Evolutionary conservation across 2,888 invertebrate species (phyloP).

Genomic region (Metallyticus violacea): DNA sequence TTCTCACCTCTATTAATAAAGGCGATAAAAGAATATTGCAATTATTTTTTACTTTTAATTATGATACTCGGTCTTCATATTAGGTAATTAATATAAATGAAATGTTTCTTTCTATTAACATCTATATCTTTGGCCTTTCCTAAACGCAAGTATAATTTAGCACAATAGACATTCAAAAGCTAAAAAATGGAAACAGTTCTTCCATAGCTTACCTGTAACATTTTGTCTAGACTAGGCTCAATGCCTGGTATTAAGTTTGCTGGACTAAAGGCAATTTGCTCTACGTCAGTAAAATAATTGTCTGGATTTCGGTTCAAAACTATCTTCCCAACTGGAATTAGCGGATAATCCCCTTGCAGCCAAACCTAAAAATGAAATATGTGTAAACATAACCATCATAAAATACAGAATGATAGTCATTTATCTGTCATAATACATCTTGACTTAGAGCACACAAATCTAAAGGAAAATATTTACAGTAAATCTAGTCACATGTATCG

Average conservation of each 20-base stretch:
- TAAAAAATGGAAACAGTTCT: not conserved
- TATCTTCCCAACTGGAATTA: slow-evolving; percentile 52
- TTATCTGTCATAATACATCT: too few species aligned
- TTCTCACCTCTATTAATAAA: too few species aligned
- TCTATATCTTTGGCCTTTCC: too few species aligned
- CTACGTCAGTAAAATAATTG: slow-evolving; percentile 53
- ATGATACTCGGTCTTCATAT: too few species aligned
- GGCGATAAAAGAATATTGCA: too few species aligned
- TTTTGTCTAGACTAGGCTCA: slow-evolving; percentile 52
- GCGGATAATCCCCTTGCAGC: slow-evolving; percentile 40
- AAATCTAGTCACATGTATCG: too few species aligned
- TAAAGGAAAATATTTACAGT: too few species aligned
- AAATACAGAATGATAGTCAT: not conserved
- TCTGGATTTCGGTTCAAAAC: slow-evolving; percentile 51
- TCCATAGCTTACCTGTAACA: slow-evolving; percentile 46
- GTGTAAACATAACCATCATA: too few species aligned
- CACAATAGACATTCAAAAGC: not conserved
- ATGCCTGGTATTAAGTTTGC: slow-evolving; percentile 52
- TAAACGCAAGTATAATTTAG: not conserved
- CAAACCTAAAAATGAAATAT: not conserved
- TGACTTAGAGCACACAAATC: too few species aligned
- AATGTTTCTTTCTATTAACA: too few species aligned
- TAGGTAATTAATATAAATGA: too few species aligned
- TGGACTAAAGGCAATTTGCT: slow-evolving; percentile 52
- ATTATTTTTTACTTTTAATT: too few species aligned